Percentiles rank a stretch among this genome's conserved stretches.
phyloP scores from a whole-genome alignment of 2,113 vertebrate species.

The Entelurus aequoreus region DNA sequence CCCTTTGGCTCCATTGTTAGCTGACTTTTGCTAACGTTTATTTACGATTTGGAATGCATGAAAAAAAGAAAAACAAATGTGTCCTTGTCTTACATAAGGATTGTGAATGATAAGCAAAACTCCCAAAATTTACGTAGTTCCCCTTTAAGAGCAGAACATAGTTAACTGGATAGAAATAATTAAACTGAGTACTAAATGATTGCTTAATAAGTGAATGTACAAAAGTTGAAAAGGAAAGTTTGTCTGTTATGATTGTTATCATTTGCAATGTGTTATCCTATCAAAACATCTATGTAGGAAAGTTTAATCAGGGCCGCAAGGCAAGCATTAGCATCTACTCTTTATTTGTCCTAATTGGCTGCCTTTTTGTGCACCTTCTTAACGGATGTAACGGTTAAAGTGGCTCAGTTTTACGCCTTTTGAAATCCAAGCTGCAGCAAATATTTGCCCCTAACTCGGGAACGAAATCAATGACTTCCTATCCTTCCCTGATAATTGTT shows the following conservation, averaged over 20 bases:
- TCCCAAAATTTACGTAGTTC: no score
- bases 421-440: background rate
- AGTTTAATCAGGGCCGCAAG: background rate
- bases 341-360: background rate
- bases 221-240: background rate
- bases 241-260: background rate
- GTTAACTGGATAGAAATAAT: no score
- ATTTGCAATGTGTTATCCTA: background rate
- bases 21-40: no score
- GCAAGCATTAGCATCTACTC: background rate
- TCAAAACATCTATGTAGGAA: background rate
- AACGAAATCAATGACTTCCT: background rate
- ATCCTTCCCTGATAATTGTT: background rate
- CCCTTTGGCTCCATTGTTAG: no score
- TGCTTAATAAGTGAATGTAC: no score
- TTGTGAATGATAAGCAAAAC: no score
- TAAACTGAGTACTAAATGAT: no score
- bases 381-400: constrained; percentile 1
- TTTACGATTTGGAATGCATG: no score
- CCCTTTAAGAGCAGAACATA: no score
- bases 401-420: background rate
- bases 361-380: background rate
- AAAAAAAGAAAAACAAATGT: no score
- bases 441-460: background rate
- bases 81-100: no score